A percentile compares a stretch with the other conserved stretches of the same genome.
Evolutionary conservation across 2,888 invertebrate species (phyloP).

Genomic region (Pristionchus fissidentatus): DNA sequence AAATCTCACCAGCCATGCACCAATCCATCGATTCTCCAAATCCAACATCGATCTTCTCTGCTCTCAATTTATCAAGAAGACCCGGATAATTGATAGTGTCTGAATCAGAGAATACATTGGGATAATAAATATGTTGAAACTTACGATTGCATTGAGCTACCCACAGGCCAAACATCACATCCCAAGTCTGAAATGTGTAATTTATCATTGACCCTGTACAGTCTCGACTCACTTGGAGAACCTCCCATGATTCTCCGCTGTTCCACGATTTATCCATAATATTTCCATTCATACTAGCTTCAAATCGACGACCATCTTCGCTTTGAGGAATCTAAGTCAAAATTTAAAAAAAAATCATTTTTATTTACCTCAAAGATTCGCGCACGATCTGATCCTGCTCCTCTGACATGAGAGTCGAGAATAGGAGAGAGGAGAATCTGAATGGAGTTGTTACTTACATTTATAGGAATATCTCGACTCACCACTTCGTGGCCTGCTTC

Average conservation of each 20-base stretch:
- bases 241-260: neutral
- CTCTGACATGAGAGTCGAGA: neutral
- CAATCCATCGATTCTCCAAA: slow-evolving; percentile 33
- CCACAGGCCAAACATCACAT: neutral
- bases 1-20: slow-evolving; percentile 12
- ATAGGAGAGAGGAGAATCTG: slow-evolving; percentile 23
- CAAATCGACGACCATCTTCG: neutral
- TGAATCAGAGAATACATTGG: neutral
- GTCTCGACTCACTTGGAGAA: neutral
- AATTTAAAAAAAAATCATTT: neutral
- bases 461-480: neutral
- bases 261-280: neutral
- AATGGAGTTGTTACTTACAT: neutral
- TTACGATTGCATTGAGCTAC: slow-evolving; percentile 18
- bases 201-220: neutral
- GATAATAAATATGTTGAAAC: neutral
- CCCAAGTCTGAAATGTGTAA: neutral
- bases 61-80: slow-evolving; percentile 5
- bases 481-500: slow-evolving; percentile 60
- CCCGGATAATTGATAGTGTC: slow-evolving; percentile 26
- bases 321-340: slow-evolving; percentile 12
- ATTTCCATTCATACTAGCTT: neutral
- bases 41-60: slow-evolving; percentile 30
- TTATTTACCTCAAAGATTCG: neutral
- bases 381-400: neutral